Conservation (phyloP, 30 jellyfish, hydroid and myxozoan genomes). For the Haliclystus octoradiatus region DNA sequence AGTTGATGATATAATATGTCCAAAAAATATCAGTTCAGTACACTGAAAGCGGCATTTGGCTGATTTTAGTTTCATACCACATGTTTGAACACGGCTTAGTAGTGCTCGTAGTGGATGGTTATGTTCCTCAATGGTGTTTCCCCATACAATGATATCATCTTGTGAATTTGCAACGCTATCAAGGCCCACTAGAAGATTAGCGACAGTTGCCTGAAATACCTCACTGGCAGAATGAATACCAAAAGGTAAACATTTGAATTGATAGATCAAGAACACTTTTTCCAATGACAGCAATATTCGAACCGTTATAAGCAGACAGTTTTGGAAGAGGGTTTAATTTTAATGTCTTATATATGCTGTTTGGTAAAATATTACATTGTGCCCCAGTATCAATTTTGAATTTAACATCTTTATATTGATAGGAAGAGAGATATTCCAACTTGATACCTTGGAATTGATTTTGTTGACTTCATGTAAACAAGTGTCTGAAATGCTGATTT, state of each 20-base stretch:
- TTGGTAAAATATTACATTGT: constrained; percentile 13
- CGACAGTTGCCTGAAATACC: constrained; percentile 17
- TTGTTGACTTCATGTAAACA: too few species aligned
- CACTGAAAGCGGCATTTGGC: constrained; percentile 31
- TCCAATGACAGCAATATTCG: too few species aligned
- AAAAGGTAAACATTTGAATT: constrained; percentile 11
- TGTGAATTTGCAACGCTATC: constrained; percentile 20
- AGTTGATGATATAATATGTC: constrained; percentile 39
- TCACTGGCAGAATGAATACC: constrained; percentile 23
- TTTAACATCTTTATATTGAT: constrained; percentile 3
- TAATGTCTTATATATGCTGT: constrained; percentile 5
- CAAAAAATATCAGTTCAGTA: constrained; percentile 29
- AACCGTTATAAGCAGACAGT: constrained; percentile 33
- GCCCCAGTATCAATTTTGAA: constrained; percentile 51
- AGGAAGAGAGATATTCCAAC: constrained; percentile 11
- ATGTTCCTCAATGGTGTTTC: constrained; percentile 16
- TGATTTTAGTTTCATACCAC: constrained; percentile 23
- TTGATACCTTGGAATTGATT: too few species aligned
- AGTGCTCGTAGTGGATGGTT: constrained; percentile 5
- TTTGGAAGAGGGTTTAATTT: constrained; percentile 19
- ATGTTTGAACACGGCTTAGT: constrained; percentile 5
- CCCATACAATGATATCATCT: constrained; percentile 31
- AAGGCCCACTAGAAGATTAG: constrained; percentile 3
- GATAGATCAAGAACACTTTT: constrained; percentile 24
- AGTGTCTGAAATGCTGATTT: too few species aligned